A percentile compares a stretch with the other conserved stretches of the same genome.
These are phyloP conservation scores for Cynocephalus volans DNA, from an alignment of 2,113 vertebrate genomes.

Conservation along the genomic window DNA sequence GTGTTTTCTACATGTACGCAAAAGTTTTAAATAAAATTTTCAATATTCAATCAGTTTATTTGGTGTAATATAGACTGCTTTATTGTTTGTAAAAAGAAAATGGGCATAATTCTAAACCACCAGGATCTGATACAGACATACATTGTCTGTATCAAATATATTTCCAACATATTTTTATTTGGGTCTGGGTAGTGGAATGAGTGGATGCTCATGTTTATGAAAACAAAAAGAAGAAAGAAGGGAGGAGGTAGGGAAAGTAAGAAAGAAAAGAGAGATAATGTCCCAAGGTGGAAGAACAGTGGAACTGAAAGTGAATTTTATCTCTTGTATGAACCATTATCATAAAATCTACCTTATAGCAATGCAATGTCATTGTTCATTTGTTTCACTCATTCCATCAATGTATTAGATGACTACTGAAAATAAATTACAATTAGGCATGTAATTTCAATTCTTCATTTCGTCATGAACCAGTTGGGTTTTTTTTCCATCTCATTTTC, in stretches of 20 bases:
- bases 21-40: neutral
- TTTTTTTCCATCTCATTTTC: constrained; percentile 16
- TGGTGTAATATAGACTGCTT: neutral
- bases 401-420: constrained; percentile 22
- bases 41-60: neutral
- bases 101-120: neutral
- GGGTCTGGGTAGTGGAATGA: neutral
- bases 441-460: neutral
- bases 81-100: neutral
- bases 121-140: neutral
- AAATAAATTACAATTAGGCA: constrained; percentile 18
- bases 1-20: neutral
- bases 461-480: constrained; percentile 17
- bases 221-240: neutral
- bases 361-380: neutral
- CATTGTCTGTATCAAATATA: neutral
- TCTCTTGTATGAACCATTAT: neutral
- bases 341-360: neutral
- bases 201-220: neutral
- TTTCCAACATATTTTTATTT: neutral
- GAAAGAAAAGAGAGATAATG: neutral
- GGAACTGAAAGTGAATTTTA: neutral
- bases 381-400: neutral
- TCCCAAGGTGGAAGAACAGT: neutral
- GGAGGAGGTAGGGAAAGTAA: neutral